These are phyloP conservation scores for Limnothrissa miodon DNA, from an alignment of 2,113 vertebrate genomes.

Conservation along the genomic window DNA sequence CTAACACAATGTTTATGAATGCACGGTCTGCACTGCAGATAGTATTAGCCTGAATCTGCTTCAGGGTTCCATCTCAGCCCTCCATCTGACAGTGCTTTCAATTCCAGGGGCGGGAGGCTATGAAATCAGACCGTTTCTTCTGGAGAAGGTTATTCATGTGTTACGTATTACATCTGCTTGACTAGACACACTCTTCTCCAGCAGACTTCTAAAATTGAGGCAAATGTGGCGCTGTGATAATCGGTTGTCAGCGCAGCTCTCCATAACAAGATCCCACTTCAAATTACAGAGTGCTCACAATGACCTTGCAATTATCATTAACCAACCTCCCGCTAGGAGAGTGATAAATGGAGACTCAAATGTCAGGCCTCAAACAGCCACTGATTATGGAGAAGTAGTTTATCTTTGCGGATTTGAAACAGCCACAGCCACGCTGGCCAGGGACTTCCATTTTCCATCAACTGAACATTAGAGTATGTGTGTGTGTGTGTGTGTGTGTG, in stretches of 20 bases:
- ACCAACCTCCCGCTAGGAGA: constrained; percentile 60
- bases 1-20: neutral
- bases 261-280: constrained; percentile 64
- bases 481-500: constrained; percentile 23
- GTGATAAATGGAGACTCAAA: constrained; percentile 61
- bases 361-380: constrained; percentile 45
- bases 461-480: neutral
- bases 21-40: neutral
- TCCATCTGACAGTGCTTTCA: neutral
- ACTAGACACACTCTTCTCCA: too few species aligned
- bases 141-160: too few species aligned
- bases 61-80: neutral
- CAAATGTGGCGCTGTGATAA: constrained; percentile 62
- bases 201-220: neutral
- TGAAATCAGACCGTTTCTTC: neutral
- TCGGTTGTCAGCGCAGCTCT: constrained; percentile 60
- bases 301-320: constrained; percentile 75
- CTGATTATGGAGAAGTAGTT: constrained; percentile 43
- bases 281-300: constrained; percentile 61
- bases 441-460: constrained; percentile 14
- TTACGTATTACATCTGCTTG: too few species aligned
- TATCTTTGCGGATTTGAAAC: constrained; percentile 40
- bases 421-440: constrained; percentile 15
- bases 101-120: neutral
- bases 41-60: neutral